Base-by-base conservation (phyloP, 2,888 invertebrate species). In the Latheticus oryzae region DNA sequence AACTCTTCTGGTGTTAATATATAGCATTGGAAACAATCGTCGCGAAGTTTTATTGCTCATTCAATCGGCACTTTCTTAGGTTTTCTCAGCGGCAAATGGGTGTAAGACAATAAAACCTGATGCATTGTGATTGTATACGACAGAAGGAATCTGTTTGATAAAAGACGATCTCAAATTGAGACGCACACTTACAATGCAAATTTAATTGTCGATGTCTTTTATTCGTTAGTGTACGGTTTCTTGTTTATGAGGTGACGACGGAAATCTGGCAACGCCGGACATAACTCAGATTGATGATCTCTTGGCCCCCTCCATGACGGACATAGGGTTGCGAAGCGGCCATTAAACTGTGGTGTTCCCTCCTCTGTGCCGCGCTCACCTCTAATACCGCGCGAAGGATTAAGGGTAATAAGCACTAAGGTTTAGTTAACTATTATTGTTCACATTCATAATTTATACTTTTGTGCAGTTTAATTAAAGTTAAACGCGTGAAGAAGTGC, bases 41-140 rank as follows among this genome's bases (percentile, higher is more conserved):
- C 75, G 69, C 70, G 66, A 61, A 75, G 77, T 78, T 79, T 79
- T 78, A 78, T 78, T 73, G 77, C 77, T 73, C 76, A 71, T 77
- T 78, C 77, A 76, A 79, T 78, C 77, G 78, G 77, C 78, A 78
- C 76, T 78, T 78, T 78, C 78, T 78, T 77, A 74, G 74, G 76
- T 78, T 78, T 78, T 74, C 76, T 73, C 75, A 72, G 75, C 74
- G 69, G 72, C 73, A 69, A 76, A 77, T 75, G 76, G 74, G 73
- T 77, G 78, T 76, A 74, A 76, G 78, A 78, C 79, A 78, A 78
- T 78, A 79, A 79, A 79, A 77, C 76, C 76, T 78, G 78, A 79
- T 77, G 77, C 75, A 79, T 79, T 76, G 78, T 76, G 75, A 75
- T 76, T 77, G 77, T 77, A 77, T 77, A 77, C 75, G 76, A 75